Conservation (phyloP, 2,797 vertebrate species). For the Myotis daubentonii region DNA sequence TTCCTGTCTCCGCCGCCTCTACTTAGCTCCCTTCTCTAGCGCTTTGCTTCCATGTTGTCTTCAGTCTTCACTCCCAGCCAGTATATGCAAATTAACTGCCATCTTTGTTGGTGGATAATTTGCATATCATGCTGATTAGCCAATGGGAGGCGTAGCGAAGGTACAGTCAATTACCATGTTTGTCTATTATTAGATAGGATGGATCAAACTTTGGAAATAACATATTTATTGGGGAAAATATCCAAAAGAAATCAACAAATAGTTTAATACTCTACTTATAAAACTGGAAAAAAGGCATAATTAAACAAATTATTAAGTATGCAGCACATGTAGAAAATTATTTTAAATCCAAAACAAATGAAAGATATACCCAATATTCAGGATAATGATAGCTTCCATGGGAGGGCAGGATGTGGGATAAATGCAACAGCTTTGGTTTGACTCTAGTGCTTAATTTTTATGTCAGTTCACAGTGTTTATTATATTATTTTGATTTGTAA, state of each 20-base stretch:
- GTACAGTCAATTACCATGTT: no score
- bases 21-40: no score
- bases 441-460: not conserved
- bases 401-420: not conserved
- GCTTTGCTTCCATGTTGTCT: no score
- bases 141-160: no score
- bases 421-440: not conserved
- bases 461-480: not conserved
- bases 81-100: no score
- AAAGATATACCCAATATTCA: not conserved
- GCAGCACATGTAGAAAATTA: not conserved
- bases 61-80: no score
- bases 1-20: no score
- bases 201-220: not conserved
- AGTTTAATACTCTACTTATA: not conserved
- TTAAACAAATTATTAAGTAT: not conserved
- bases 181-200: no score
- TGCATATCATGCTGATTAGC: no score
- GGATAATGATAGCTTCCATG: not conserved
- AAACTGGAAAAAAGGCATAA: not conserved
- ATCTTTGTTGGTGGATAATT: no score
- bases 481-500: not conserved
- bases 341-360: constrained; percentile 23
- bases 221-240: not conserved
- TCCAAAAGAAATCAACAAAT: not conserved